Evolutionary conservation across 2,113 vertebrate species (phyloP).

Genomic region (Zosterops borbonicus): DNA sequence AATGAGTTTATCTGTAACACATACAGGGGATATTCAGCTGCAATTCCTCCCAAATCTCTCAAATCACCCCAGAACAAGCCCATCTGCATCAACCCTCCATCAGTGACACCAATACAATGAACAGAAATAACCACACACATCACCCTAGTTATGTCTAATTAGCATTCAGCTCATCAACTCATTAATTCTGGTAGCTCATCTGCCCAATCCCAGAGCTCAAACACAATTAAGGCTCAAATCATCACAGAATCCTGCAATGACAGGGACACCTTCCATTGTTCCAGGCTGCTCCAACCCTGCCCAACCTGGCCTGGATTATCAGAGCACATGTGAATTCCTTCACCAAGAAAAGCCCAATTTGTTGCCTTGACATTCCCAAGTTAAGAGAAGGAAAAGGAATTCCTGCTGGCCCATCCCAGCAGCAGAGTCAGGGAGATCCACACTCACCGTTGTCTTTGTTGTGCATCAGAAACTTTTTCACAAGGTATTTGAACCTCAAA

Average conservation of each 20-base stretch:
- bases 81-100: accelerated
- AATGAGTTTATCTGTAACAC: constrained; percentile 84
- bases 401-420: not conserved
- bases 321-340: not conserved
- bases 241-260: not conserved
- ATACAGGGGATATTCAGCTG: accelerated
- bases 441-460: constrained; percentile 84
- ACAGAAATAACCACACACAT: accelerated
- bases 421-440: not conserved
- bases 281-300: not conserved
- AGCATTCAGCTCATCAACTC: not conserved
- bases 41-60: not conserved
- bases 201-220: accelerated
- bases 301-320: not conserved
- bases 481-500: constrained; percentile 79
- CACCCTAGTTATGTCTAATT: accelerated
- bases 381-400: not conserved
- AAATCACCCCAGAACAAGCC: not conserved
- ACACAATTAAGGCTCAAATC: no score
- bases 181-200: not conserved
- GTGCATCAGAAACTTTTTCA: constrained; percentile 76
- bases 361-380: accelerated
- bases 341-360: not conserved
- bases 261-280: not conserved
- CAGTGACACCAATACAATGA: accelerated